Conservation (phyloP, 2,888 invertebrate genomes). For the Cactoblastis cactorum region DNA sequence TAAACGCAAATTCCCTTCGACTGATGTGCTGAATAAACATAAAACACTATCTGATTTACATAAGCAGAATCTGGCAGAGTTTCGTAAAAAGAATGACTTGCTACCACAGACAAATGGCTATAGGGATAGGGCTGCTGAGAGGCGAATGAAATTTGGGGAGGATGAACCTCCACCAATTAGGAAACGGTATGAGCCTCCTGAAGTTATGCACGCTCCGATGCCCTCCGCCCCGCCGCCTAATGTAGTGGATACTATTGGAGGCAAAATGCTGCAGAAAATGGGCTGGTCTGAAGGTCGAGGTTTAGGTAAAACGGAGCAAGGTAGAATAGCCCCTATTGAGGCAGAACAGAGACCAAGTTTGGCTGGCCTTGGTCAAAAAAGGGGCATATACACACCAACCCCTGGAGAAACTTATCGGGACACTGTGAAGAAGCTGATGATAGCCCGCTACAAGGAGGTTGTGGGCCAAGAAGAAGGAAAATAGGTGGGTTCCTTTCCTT, state of each 20-base stretch:
- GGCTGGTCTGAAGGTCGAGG: constrained; percentile 99
- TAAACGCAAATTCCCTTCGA: constrained; percentile 94
- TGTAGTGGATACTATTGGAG: constrained; percentile 95
- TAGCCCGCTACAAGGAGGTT: constrained; percentile 91
- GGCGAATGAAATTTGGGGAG: constrained; percentile 95
- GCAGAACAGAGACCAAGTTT: constrained; percentile 83
- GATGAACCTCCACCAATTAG: constrained; percentile 82
- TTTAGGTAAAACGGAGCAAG: constrained; percentile 95
- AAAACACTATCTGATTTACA: constrained; percentile 96
- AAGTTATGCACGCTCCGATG: constrained; percentile 66
- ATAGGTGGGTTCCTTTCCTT: constrained; percentile 57
- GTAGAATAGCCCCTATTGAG: constrained; percentile 94
- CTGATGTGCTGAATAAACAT: constrained; percentile 93
- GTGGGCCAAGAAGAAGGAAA: constrained; percentile 80
- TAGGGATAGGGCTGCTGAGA: constrained; percentile 97
- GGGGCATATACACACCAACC: constrained; percentile 86
- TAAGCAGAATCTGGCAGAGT: constrained; percentile 88
- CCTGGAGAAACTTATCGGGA: constrained; percentile 94
- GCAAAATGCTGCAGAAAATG: constrained; percentile 97
- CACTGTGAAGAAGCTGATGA: constrained; percentile 93
- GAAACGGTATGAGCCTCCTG: constrained; percentile 60
- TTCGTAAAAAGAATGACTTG: constrained; percentile 62
- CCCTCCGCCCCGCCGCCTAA: constrained; percentile 81
- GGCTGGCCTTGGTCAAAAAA: constrained; percentile 92
- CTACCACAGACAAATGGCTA: constrained; percentile 79